phyloP scores from a whole-genome alignment of 1,140 invertebrate genomes.

The Macrocentrus cingulum region DNA sequence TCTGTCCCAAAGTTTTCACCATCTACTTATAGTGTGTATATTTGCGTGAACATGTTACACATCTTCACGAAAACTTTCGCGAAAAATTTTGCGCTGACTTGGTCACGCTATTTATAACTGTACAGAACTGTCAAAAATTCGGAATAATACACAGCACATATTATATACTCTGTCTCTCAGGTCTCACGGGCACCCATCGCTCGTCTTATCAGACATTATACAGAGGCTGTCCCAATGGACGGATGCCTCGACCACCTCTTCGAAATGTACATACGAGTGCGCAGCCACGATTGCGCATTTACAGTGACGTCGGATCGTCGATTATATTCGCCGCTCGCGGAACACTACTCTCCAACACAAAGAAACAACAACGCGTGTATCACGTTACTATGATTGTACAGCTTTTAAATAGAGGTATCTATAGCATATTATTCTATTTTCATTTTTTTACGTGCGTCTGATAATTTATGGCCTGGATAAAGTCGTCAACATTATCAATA shows the following conservation, averaged over 20 bases:
- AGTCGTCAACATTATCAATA: too few relatives aligned
- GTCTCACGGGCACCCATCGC: constrained; percentile 40
- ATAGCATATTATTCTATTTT: too few relatives aligned
- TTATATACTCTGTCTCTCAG: neutral
- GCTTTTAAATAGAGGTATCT: too few relatives aligned
- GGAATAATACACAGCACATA: neutral
- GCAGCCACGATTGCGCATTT: constrained; percentile 15
- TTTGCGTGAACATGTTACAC: too few relatives aligned
- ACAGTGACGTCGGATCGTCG: constrained; percentile 12
- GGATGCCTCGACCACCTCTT: constrained; percentile 12
- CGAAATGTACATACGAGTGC: constrained; percentile 10
- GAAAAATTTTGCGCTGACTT: too few relatives aligned
- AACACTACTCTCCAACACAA: neutral
- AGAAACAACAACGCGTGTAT: too few relatives aligned
- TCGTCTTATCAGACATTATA: constrained; percentile 46
- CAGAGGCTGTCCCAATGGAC: constrained; percentile 21
- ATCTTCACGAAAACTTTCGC: too few relatives aligned
- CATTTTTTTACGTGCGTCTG: too few relatives aligned
- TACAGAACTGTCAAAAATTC: neutral
- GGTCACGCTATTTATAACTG: too few relatives aligned
- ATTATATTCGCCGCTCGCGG: neutral
- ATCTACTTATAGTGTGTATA: too few relatives aligned
- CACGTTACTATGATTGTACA: too few relatives aligned
- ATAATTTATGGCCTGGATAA: too few relatives aligned
- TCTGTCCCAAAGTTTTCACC: neutral